phyloP scores from a whole-genome alignment of 2,797 vertebrate genomes.

The Lacerta bilineata region DNA sequence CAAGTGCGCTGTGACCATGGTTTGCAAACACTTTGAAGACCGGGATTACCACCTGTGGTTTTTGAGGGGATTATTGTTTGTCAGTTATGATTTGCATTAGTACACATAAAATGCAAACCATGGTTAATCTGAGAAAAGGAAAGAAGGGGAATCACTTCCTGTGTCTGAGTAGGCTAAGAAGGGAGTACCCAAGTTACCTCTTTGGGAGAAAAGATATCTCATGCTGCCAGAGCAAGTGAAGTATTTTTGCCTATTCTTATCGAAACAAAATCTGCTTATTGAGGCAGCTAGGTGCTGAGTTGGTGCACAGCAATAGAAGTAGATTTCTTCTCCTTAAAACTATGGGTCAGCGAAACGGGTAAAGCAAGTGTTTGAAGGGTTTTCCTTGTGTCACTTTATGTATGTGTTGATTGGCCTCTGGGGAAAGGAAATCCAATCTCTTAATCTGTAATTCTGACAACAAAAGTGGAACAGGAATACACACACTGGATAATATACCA shows the following conservation, averaged over 20 bases:
- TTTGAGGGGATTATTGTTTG: not conserved
- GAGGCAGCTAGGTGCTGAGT: no score
- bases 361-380: not conserved
- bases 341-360: not conserved
- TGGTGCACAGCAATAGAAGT: not conserved
- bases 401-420: not conserved
- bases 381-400: not conserved
- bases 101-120: not conserved
- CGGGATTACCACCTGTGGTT: not conserved
- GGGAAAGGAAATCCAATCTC: not conserved
- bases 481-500: not conserved
- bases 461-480: not conserved
- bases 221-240: not conserved
- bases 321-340: not conserved
- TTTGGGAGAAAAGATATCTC: not conserved
- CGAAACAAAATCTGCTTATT: not conserved
- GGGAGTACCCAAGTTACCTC: not conserved
- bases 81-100: not conserved
- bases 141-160: not conserved
- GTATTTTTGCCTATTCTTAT: not conserved
- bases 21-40: not conserved
- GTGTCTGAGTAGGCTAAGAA: not conserved
- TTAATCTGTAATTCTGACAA: not conserved
- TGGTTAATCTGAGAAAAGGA: not conserved
- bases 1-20: not conserved